These are phyloP conservation scores for Rana temporaria DNA, from an alignment of 2,113 vertebrate species.

Conservation along the genomic window DNA sequence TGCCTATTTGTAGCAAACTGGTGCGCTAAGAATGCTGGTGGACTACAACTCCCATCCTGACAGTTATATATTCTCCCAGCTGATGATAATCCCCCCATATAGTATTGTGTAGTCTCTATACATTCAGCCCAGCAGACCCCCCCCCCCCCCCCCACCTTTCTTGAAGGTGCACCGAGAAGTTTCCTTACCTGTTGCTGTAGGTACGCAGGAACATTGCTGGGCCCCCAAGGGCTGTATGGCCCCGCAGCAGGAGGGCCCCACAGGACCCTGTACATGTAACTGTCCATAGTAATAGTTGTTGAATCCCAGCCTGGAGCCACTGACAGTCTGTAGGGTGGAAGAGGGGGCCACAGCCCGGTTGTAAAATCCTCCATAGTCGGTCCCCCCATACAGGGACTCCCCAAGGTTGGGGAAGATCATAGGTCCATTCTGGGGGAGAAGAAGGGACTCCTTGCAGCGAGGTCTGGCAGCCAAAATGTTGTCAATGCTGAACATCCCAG, in stretches of 20 bases:
- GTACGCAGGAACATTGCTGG: conserved; percentile 92
- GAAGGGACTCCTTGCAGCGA: conserved; percentile 90
- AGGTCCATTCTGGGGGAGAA: conserved; percentile 83
- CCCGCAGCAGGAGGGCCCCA: conserved; percentile 88
- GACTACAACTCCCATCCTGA: too few relatives aligned
- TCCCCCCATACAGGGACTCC: conserved; percentile 84
- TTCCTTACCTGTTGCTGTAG: conserved; percentile 78
- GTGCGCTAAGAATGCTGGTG: too few relatives aligned
- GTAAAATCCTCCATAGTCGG: conserved; percentile 91
- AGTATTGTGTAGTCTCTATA: too few relatives aligned
- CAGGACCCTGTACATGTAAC: conserved; percentile 87
- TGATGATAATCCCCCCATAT: too few relatives aligned
- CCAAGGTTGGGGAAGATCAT: conserved; percentile 83
- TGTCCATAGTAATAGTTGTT: conserved; percentile 95
- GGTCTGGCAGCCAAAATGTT: conserved; percentile 94
- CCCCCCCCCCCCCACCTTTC: too few relatives aligned
- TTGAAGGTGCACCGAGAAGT: neutral
- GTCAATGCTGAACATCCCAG: conserved; percentile 98
- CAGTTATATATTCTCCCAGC: too few relatives aligned
- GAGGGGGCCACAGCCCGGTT: conserved; percentile 81
- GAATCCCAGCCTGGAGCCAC: conserved; percentile 86
- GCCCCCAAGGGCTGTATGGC: conserved; percentile 82
- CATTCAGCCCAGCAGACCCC: neutral
- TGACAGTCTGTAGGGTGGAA: conserved; percentile 78
- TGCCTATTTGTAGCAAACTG: neutral